These are phyloP conservation scores for Bufotes viridis DNA, from an alignment of 2,797 vertebrate genomes.

Conservation along the genomic window DNA sequence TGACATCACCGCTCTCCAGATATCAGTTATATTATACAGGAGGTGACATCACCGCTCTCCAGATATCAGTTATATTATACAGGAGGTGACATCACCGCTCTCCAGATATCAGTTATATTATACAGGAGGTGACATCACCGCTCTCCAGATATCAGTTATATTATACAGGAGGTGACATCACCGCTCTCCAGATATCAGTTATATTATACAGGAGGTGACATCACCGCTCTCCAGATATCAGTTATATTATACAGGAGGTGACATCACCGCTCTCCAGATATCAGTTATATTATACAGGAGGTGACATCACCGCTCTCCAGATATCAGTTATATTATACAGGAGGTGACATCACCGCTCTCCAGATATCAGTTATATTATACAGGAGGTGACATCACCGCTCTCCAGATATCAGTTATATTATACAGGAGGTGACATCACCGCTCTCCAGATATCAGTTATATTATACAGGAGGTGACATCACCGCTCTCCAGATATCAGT, in stretches of 20 bases:
- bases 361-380: not conserved
- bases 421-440: not conserved
- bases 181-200: not conserved
- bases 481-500: not conserved
- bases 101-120: not conserved
- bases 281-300: not conserved
- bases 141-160: not conserved
- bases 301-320: not conserved
- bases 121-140: not conserved
- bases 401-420: not conserved
- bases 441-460: not conserved
- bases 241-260: not conserved
- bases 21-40: not conserved
- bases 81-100: not conserved
- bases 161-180: not conserved
- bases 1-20: too few relatives aligned
- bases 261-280: not conserved
- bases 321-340: not conserved
- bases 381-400: slow-evolving; percentile 1
- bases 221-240: not conserved
- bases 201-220: not conserved
- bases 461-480: not conserved
- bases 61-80: not conserved
- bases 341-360: not conserved
- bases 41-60: not conserved